Evolutionary conservation across 2,888 invertebrate genomes (phyloP), one percentile per base, ranked within the genome.

Genomic region (Leptopilina drosophilae): DNA sequence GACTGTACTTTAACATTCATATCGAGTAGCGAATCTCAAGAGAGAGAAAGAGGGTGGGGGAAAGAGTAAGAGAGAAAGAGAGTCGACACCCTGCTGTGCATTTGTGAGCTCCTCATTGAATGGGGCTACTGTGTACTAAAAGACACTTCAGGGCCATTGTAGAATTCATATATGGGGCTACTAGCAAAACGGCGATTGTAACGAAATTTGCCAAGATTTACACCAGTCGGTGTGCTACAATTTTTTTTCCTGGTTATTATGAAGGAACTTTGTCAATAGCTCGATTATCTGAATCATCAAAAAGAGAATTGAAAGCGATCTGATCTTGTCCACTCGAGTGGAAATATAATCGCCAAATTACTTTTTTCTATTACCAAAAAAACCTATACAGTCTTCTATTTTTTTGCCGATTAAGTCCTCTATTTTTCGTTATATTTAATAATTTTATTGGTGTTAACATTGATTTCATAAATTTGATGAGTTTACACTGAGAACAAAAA

Each of bases 1-100:
- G 81, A 82, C 84, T 69, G 33, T 79, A 78, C 80, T 81, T 8
- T 78, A 85, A 86, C 85, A 85, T 87, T 89, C 88, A 86, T 89
- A 90, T 90, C 89, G 88, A 90, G 89, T 88, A 89, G 89, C 88
- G 87, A 88, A 90, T 90, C 89, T 90, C 87, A 84, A 89, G 87
- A 84, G 87, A 85, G 85, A 56, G 11, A 56, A 12, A 56, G 56
- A 56, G 56, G 62, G 78, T n/a, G 75, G 49, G 78, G 56, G 59
- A 3, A 33, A 66, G 40, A 42, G 66, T 33, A 33, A 66, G 65
- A 76, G 56, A 40, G n/a, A 67, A 40, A 33, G 20, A 26, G 62
- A 69, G 40, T 80, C 84, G 88, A 88, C 88, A 84, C 86, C 91
- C 90, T 84, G 91, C 91, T 90, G 91, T 85, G 91, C 90, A 90